These are phyloP conservation scores for Odocoileus hemionus DNA, from an alignment of 2,113 vertebrate species.

Conservation along the genomic window DNA sequence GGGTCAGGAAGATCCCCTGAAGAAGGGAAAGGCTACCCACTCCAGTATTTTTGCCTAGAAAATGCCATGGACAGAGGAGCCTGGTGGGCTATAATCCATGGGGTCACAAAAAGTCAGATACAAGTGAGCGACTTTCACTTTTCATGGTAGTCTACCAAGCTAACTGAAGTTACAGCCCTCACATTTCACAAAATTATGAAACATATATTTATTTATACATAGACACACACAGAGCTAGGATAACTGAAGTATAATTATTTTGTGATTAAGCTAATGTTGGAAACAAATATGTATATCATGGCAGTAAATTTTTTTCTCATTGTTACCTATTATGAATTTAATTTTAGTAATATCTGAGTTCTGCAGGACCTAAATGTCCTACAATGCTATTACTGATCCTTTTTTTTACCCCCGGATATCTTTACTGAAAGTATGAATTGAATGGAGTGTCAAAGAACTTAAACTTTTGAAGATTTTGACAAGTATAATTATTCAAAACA, in stretches of 20 bases:
- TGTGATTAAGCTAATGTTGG: no score
- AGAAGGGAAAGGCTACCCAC: neutral
- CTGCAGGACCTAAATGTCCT: neutral
- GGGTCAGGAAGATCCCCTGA: neutral
- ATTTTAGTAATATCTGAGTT: neutral
- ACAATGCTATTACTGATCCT: neutral
- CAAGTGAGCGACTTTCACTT: neutral
- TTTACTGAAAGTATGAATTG: neutral
- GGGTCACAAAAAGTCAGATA: neutral
- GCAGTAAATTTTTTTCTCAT: neutral
- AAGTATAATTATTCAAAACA: neutral
- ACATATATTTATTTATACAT: neutral
- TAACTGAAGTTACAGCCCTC: neutral
- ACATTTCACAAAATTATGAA: no score
- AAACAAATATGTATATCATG: neutral
- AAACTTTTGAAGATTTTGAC: neutral
- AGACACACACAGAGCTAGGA: neutral
- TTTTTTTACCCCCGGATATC: neutral
- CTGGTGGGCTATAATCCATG: neutral
- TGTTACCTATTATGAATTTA: neutral
- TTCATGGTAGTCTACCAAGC: neutral
- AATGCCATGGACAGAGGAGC: neutral
- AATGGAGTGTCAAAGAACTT: neutral
- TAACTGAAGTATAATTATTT: neutral
- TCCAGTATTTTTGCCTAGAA: neutral